Conservation (phyloP, 2,113 vertebrate species). For the Prionailurus bengalensis region DNA sequence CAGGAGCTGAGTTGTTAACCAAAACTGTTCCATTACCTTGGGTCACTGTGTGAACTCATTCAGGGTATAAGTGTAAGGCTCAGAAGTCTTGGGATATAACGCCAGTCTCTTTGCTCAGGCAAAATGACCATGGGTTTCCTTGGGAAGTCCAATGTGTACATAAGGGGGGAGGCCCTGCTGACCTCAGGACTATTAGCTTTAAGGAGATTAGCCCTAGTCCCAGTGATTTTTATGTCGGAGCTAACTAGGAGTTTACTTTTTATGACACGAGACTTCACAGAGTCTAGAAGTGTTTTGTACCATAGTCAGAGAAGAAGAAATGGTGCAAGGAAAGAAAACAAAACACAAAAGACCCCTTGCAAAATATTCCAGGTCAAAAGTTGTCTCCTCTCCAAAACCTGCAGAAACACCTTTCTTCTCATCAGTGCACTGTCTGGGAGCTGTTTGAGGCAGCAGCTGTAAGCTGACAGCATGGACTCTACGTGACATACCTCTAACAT, state of each 20-base stretch:
- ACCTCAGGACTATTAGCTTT: constrained; percentile 40
- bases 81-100: constrained; percentile 16
- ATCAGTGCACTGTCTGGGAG: constrained; percentile 77
- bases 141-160: neutral
- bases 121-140: constrained; percentile 7
- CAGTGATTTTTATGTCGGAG: constrained; percentile 28
- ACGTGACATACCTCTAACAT: constrained; percentile 83
- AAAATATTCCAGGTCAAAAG: neutral
- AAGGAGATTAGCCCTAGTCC: constrained; percentile 44
- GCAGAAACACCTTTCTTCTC: constrained; percentile 63
- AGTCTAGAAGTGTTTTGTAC: neutral
- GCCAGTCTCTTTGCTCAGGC: constrained; percentile 47
- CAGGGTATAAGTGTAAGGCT: constrained; percentile 50
- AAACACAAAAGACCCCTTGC: neutral
- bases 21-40: constrained; percentile 69
- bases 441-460: constrained; percentile 72
- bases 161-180: neutral
- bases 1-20: constrained; percentile 80
- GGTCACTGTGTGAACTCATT: constrained; percentile 75
- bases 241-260: constrained; percentile 26
- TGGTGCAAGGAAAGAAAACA: neutral
- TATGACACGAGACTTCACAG: neutral
- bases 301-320: constrained; percentile 48
- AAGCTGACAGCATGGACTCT: constrained; percentile 75
- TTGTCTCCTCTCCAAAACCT: constrained; percentile 43